Conservation (phyloP, 2,888 invertebrate genomes). For the Platycheirus albimanus region DNA sequence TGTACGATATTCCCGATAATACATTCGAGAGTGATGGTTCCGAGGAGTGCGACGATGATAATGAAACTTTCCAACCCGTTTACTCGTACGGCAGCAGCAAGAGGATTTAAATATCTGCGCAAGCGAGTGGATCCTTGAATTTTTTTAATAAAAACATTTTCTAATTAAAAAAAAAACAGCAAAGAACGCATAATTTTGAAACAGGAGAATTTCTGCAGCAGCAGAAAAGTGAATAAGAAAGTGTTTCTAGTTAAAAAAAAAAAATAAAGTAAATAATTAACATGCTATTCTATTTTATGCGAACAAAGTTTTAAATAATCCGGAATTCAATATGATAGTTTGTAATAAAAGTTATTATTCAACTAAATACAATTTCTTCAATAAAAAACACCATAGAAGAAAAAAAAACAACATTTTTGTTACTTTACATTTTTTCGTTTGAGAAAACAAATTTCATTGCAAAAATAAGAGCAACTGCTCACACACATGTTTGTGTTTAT, state of each 20-base stretch:
- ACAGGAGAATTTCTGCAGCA: too few species aligned
- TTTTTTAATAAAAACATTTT: constrained; percentile 42
- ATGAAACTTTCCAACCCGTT: constrained; percentile 82
- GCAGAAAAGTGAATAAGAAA: too few species aligned
- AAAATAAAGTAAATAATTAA: too few species aligned
- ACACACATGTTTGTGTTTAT: too few species aligned
- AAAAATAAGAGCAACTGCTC: too few species aligned
- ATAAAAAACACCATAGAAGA: constrained; percentile 68
- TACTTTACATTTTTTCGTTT: neutral
- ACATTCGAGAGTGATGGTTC: constrained; percentile 99
- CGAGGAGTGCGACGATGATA: constrained; percentile 84
- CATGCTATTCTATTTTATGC: constrained; percentile 44
- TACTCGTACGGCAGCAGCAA: constrained; percentile 77
- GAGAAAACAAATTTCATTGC: too few species aligned
- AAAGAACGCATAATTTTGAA: too few species aligned
- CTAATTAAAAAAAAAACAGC: constrained; percentile 21
- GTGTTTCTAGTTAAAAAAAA: constrained; percentile 46
- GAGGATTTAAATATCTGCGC: constrained; percentile 55
- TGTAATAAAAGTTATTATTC: constrained; percentile 59
- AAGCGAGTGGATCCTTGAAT: neutral
- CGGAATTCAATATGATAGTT: constrained; percentile 50
- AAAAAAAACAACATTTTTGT: too few species aligned
- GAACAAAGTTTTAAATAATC: constrained; percentile 49
- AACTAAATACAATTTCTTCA: constrained; percentile 58
- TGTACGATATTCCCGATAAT: constrained; percentile 99